Base-by-base conservation (phyloP, 2,888 invertebrate genomes). In the Leptura quadrifasciata region DNA sequence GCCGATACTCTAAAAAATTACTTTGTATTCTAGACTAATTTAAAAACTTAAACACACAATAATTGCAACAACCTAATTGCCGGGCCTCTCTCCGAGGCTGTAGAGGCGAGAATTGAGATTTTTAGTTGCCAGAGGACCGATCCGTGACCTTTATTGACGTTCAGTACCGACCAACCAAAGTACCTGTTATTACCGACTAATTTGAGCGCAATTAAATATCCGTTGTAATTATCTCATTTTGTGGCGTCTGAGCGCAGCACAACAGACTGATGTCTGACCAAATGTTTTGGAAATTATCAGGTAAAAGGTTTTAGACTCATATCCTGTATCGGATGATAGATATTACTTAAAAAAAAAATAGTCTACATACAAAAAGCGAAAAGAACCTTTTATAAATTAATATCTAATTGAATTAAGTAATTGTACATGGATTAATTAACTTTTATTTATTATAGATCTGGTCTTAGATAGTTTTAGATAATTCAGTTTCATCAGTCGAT, bases 201-300 rank as follows among this genome's bases (percentile, higher is more conserved):
- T 88, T 88, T 86, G 86, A 84, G 84, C 86, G 87, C 88, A 89
- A 88, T 88, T 88, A 88, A 89, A 88, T 87, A 84, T 86, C 85
- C 80, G 85, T 80, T 86, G 88, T 88, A 88, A 88, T 88, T 88
- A 88, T 88, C 87, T 88, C 88, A 88, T 88, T 88, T 87, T 87
- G 86, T 88, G 88, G 88, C 88, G 88, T 88, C 88, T 86, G 83
- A 81, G 10, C 18, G 10, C 47, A 20, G 20, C 57, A 20, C 57
- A 57, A 81, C 82, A 84, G 84, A 85, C 85, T 79, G 81, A 79
- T 76, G 81, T 81, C 81, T 82, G 80, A 75, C 78, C 78, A 31
- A 78, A 73, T 74, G 76, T 79, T 84, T 81, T 76, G 80, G 79
- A 84, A 82, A 80, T 83, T 82, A 76, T 84, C 80, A 65, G 58